A percentile compares a stretch with the other conserved stretches of the same genome.
These are phyloP conservation scores for Sebastes ruberrimus DNA, from an alignment of 2,797 vertebrate species.

Conservation along the genomic window DNA sequence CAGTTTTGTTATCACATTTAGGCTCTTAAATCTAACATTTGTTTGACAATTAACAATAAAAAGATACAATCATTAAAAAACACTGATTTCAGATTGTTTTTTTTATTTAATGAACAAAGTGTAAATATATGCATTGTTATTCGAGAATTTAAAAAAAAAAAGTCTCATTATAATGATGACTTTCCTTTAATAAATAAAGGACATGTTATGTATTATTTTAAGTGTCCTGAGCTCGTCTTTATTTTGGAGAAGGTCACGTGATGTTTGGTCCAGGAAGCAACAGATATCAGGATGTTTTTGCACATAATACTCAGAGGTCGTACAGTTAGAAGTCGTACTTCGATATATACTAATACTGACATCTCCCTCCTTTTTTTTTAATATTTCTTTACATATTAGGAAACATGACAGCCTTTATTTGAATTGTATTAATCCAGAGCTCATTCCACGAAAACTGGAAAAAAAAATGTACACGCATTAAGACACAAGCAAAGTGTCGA, in stretches of 20 bases:
- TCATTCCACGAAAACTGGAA: background rate
- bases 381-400: background rate
- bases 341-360: background rate
- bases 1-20: conserved; percentile 44
- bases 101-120: background rate
- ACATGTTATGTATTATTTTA: background rate
- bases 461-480: background rate
- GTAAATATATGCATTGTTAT: background rate
- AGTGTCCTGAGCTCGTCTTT: too few relatives aligned
- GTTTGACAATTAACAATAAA: conserved; percentile 74
- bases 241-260: background rate
- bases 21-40: conserved; percentile 58
- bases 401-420: background rate
- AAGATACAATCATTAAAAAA: conserved; percentile 61
- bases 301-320: background rate
- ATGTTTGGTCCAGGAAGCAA: background rate
- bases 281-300: background rate
- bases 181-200: background rate
- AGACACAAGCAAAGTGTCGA: background rate
- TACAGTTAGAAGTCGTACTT: background rate
- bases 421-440: background rate
- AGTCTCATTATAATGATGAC: background rate
- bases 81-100: background rate
- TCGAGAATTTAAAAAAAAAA: background rate
- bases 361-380: too few relatives aligned